phyloP scores from a whole-genome alignment of 2,797 vertebrate species.

The Macropodus opercularis region DNA sequence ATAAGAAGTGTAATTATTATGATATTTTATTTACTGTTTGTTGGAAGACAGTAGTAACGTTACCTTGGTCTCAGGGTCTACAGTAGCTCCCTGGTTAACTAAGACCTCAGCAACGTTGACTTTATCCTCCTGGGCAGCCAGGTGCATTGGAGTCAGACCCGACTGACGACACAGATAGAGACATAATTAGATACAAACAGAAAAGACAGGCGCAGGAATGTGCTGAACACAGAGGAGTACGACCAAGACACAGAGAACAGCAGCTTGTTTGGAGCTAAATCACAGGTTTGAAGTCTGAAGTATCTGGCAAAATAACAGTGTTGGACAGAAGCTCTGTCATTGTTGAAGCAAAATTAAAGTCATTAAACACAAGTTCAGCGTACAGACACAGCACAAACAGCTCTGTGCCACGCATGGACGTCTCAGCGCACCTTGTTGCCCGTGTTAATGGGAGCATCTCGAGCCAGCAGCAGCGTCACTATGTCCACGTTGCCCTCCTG shows the following conservation, averaged over 20 bases:
- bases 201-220: background rate
- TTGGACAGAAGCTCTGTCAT: constrained; percentile 4
- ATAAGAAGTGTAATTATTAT: background rate
- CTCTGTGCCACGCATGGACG: too few relatives aligned
- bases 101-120: constrained; percentile 96
- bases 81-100: constrained; percentile 89
- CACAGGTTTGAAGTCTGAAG: constrained; percentile 6
- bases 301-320: constrained; percentile 6
- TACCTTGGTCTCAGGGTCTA: constrained; percentile 95
- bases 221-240: background rate
- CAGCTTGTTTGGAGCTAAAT: background rate
- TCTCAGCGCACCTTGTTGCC: constrained; percentile 93
- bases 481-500: constrained; percentile 97
- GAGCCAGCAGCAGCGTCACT: constrained; percentile 92
- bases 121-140: constrained; percentile 96
- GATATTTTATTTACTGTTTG: too few relatives aligned
- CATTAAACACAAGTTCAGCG: background rate
- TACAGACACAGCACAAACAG: background rate
- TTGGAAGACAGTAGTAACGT: accelerated
- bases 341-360: constrained; percentile 12
- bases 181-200: background rate
- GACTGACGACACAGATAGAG: constrained; percentile 78
- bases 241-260: background rate
- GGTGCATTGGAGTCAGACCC: constrained; percentile 93
- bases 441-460: constrained; percentile 89